Base-by-base conservation (phyloP, 2,888 invertebrate species). In the Pollenia labialis region DNA sequence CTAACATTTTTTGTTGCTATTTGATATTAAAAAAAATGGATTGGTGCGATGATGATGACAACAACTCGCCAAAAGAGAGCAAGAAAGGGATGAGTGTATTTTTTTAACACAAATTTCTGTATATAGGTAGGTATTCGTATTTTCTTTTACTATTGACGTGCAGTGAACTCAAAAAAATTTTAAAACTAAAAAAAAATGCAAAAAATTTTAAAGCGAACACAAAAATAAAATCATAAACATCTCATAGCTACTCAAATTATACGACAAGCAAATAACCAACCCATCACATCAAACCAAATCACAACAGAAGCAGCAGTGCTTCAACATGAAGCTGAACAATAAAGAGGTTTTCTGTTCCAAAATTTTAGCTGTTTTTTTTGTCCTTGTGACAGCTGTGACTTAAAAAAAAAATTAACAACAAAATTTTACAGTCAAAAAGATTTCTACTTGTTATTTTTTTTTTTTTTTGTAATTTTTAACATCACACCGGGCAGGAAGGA, bases 81-180 rank as follows among this genome's bases (percentile, higher is more conserved):
- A 23, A 52, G 1, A 0, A 23, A 32, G 54, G 44, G 68, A 42
- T 52, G 58, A 75, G 40, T 46, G 23, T 10, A 16, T 48, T 69
- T 44, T 40, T 12, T 66, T 12, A 18, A 40, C 56, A 32, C 4
- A 69, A 62, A 52, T 46, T 18, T 60, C 42, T 75, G n/a, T 69
- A 16, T 64, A 50, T 69, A 16, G 64, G 1, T 23, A 23, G 23
- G 23, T 23, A 23, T 4, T 9, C 6, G 2, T 58, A 56, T 8
- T 14, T 81, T 90, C 88, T 89, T 90, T 88, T 90, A 90, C 89
- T 91, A 91, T 91, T 90, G 90, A 92, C 90, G 91, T 92, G 92
- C 92, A 92, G 88, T 92, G 92, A 92, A 92, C 91, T 92, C 60
- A 58, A 46, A 77, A 58, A 48, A 12, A 81, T 46, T 74, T 58